Evolutionary conservation across 2,797 vertebrate species (phyloP).

Genomic region (Anisognathus igniventris): DNA sequence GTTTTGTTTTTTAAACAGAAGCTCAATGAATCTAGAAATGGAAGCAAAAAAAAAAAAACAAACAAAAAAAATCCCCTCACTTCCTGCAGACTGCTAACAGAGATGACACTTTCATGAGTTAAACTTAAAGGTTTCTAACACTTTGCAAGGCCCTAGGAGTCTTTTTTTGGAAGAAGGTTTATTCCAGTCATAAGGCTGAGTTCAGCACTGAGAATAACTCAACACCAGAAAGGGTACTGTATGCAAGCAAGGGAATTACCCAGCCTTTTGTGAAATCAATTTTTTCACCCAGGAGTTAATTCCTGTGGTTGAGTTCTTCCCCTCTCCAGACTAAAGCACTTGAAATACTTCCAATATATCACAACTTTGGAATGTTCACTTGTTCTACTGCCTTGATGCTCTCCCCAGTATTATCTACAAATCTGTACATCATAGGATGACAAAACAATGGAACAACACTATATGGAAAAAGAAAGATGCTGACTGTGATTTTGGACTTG

Average conservation of each 20-base stretch:
- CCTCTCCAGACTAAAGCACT: not conserved
- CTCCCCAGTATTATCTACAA: not conserved
- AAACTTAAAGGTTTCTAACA: not conserved
- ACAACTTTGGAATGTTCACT: not conserved
- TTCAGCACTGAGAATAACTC: not conserved
- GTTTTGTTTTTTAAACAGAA: not conserved
- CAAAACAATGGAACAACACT: not conserved
- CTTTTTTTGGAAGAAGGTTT: not conserved
- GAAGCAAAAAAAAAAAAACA: not conserved
- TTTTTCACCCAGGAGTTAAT: not conserved
- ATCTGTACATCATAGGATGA: not conserved
- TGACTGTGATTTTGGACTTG: not conserved
- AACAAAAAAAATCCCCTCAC: not conserved
- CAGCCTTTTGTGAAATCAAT: not conserved
- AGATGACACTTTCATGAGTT: not conserved
- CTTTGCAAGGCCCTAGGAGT: not conserved
- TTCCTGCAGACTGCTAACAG: not conserved
- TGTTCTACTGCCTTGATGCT: not conserved
- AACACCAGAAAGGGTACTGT: not conserved
- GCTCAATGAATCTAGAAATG: not conserved
- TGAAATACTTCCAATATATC: not conserved
- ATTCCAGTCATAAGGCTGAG: not conserved
- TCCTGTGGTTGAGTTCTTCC: not conserved
- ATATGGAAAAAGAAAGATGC: not conserved
- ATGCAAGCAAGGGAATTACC: not conserved